These are phyloP conservation scores for Pogonomyrmex barbatus DNA, from an alignment of 1,140 invertebrate genomes.

Conservation along the genomic window DNA sequence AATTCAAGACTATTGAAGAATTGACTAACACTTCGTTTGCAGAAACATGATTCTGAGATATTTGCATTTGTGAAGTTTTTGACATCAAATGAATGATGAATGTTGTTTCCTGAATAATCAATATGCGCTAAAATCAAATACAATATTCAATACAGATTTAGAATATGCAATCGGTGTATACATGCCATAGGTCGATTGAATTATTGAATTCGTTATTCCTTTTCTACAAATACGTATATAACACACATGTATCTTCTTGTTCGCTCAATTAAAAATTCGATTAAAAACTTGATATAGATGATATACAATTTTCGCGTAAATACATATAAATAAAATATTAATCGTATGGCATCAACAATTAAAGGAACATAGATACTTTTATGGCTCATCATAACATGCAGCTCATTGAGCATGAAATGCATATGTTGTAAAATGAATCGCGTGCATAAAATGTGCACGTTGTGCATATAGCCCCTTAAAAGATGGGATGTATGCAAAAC, in stretches of 20 bases:
- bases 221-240: neutral
- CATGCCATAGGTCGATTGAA: neutral
- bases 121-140: slow-evolving; percentile 31
- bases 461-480: slow-evolving; percentile 1
- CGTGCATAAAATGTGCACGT: neutral
- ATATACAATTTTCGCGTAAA: neutral
- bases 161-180: slow-evolving; percentile 30
- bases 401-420: neutral
- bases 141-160: slow-evolving; percentile 47
- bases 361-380: slow-evolving; percentile 10
- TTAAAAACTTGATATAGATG: neutral
- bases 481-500: neutral
- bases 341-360: neutral
- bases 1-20: neutral
- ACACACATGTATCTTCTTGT: neutral
- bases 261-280: slow-evolving; percentile 1
- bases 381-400: neutral
- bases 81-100: slow-evolving; percentile 24
- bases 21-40: neutral
- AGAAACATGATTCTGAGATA: slow-evolving; percentile 41
- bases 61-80: slow-evolving; percentile 39
- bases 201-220: slow-evolving; percentile 5
- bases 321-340: neutral
- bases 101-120: slow-evolving; percentile 32
- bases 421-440: neutral